Evolutionary conservation across 2,113 vertebrate genomes (phyloP), one percentile per base, ranked within the genome.

Genomic region (Machaerirhynchus nigripectus): DNA sequence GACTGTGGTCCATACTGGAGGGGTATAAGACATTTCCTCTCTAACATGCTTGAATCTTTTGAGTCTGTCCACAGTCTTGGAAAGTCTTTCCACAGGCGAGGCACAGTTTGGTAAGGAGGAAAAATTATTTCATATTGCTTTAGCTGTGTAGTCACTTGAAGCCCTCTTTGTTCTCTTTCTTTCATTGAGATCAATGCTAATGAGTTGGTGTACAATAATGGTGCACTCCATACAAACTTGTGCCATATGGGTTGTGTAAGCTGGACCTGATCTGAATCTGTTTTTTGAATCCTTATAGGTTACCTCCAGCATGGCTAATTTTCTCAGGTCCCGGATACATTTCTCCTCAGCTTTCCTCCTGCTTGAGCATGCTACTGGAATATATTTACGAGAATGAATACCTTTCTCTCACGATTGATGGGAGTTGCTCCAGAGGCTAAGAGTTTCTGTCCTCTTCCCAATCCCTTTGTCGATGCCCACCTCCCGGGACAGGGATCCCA

Each of bases 11-110:
- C 63, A 53, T 46, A 28, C 39, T 69, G 39, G 33, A 37, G 7
- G 15, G 7, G 3, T 7, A 53, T 13, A 60, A 24, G 56, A 47
- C 15, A 39, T 55, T 53, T 70, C 15, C 64, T 53, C n/a, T 78
- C 15, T 7, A 53, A 28, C 11, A 24, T 61, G 19, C 19, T 87
- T 39, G 13, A 53, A 33, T 20, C n/a, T 69, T 78, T 70, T 0
- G 0, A 30, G n/a, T 30, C 23, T 78, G 19, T 69, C 64, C 0
- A 0, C 12, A 44, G 8, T 44, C 22, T 73, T 42, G 30, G 30
- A 56, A 16, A 74, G 18, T 74, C 31, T 46, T 74, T 74, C 71
- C 31, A 57, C 18, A 44, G 40, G 13, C 4, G 1, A 44, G 40
- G 24, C 14, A 11, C 24, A 44, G 40, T n/a, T 74, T 27, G 26